A percentile compares a stretch with the other conserved stretches of the same genome.
Conservation (phyloP, 2,797 vertebrate genomes). For the Ateles fusciceps region DNA sequence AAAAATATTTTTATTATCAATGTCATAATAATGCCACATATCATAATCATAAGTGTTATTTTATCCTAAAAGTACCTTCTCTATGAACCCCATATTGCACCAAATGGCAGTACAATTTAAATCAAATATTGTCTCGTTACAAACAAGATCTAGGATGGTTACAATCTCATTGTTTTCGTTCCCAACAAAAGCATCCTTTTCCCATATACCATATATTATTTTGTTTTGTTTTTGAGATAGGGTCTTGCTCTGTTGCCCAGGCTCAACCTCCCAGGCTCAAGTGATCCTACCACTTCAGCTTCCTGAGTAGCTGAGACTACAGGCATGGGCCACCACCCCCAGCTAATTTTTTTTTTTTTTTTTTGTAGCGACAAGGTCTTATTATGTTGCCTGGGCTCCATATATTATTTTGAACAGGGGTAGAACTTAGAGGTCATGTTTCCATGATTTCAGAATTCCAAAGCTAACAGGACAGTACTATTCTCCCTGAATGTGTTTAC, state of each 20-base stretch:
- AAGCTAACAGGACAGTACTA: not conserved
- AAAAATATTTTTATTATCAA: not conserved
- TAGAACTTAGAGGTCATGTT: not conserved
- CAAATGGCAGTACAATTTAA: not conserved
- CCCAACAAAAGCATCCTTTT: not conserved
- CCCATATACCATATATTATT: not conserved
- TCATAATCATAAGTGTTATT: not conserved
- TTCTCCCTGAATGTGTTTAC: not conserved
- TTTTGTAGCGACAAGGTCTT: too few species aligned
- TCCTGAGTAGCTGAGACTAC: too few species aligned
- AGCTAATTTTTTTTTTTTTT: too few species aligned
- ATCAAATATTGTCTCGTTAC: not conserved
- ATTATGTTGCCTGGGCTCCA: too few species aligned
- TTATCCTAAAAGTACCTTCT: not conserved
- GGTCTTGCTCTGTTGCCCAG: too few species aligned
- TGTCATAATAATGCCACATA: not conserved
- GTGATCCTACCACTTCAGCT: too few species aligned
- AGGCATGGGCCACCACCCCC: too few species aligned
- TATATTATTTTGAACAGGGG: not conserved
- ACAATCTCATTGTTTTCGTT: not conserved
- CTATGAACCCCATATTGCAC: not conserved
- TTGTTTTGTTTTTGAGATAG: not conserved
- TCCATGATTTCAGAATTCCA: not conserved
- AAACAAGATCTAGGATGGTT: not conserved
- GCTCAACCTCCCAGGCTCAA: too few species aligned